Percentiles rank a stretch among this genome's conserved stretches.
Evolutionary conservation across 2,888 invertebrate species (phyloP).

Genomic region (Amblyjoppa fuscipennis): DNA sequence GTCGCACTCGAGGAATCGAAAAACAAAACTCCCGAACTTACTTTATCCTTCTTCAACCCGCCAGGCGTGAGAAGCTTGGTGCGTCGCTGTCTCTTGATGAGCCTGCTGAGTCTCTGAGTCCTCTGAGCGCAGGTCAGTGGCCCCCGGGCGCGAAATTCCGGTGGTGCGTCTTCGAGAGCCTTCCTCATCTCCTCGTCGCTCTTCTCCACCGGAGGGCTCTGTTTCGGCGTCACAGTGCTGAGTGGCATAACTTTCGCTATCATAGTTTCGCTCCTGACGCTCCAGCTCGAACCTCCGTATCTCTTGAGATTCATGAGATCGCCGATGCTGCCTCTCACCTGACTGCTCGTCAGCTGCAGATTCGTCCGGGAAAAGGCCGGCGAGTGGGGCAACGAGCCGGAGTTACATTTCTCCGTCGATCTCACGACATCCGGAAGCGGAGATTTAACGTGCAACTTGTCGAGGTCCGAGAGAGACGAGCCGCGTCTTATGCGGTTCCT

Average conservation of each 20-base stretch:
- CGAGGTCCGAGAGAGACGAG: constrained; percentile 91
- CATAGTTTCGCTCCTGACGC: constrained; percentile 90
- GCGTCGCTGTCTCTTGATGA: constrained; percentile 89
- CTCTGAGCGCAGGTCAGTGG: constrained; percentile 90
- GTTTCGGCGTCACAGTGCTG: constrained; percentile 89
- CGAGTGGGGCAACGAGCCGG: constrained; percentile 86
- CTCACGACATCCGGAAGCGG: constrained; percentile 86
- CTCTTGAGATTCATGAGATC: constrained; percentile 92
- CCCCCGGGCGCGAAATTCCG: constrained; percentile 82
- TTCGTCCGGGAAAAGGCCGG: constrained; percentile 86
- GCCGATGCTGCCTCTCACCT: constrained; percentile 89
- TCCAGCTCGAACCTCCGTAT: constrained; percentile 90
- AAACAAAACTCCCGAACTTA: constrained; percentile 58
- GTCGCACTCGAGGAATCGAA: background rate
- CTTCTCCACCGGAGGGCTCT: constrained; percentile 85
- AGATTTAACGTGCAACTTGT: constrained; percentile 86
- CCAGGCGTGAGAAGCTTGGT: constrained; percentile 81
- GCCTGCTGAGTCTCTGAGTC: constrained; percentile 89
- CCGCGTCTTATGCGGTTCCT: constrained; percentile 88
- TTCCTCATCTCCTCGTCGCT: constrained; percentile 64
- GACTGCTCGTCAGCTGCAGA: constrained; percentile 78
- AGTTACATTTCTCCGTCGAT: constrained; percentile 85
- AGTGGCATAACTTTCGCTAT: constrained; percentile 91
- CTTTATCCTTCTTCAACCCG: constrained; percentile 66
- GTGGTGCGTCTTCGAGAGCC: constrained; percentile 68